phyloP scores from a whole-genome alignment of 2,797 vertebrate species.

The Myiotriccus ornatus region DNA sequence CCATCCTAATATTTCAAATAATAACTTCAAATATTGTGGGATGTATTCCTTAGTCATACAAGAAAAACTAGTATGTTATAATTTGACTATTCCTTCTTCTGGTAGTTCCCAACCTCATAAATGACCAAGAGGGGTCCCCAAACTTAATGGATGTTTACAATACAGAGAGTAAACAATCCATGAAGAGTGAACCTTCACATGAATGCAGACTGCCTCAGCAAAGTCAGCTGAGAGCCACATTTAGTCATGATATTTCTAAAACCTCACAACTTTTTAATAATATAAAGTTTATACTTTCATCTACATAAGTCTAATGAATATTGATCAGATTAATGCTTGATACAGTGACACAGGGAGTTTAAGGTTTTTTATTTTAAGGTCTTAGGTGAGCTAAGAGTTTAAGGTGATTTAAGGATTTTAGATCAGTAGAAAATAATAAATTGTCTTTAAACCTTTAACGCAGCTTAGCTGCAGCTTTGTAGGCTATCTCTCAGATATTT shows the following conservation, averaged over 20 bases:
- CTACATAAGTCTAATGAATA: slow-evolving; percentile 18
- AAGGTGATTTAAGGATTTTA: slow-evolving; percentile 49
- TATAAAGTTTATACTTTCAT: background rate
- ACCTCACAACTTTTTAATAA: background rate
- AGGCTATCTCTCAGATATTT: background rate
- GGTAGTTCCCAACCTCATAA: background rate
- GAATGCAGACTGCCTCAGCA: background rate
- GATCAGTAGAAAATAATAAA: slow-evolving; percentile 40
- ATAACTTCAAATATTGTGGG: background rate
- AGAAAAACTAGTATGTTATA: background rate
- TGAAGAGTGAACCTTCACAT: fast-evolving
- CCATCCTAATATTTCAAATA: too few relatives aligned
- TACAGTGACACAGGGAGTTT: background rate
- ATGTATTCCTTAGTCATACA: background rate
- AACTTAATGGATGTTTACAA: background rate
- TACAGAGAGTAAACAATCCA: background rate
- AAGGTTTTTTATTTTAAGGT: slow-evolving; percentile 22
- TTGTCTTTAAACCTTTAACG: background rate
- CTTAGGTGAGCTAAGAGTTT: slow-evolving; percentile 6
- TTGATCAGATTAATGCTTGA: slow-evolving; percentile 13
- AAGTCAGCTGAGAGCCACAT: background rate
- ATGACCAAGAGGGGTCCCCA: background rate
- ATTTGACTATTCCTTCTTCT: background rate
- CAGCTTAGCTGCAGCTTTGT: slow-evolving; percentile 34
- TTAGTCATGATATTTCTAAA: background rate